Base-by-base conservation (phyloP, 2,888 invertebrate species). In the Flexamia atlantica region DNA sequence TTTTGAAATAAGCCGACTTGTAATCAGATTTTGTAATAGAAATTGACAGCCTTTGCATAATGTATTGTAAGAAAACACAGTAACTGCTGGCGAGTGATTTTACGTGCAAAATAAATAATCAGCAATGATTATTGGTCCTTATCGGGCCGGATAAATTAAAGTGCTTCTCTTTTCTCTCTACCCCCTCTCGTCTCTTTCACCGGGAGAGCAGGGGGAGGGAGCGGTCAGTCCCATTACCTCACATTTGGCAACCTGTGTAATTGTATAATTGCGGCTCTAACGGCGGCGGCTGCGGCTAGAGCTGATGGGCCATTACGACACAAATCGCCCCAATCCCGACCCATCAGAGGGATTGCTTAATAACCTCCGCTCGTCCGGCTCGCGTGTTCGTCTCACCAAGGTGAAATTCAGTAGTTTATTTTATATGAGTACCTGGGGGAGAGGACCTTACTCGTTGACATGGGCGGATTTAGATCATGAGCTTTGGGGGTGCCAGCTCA, bases 211-310 rank as follows among this genome's bases (percentile, higher is more conserved):
- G 7, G 23, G 23, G 7, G 57, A 23, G 57, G 23, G 57, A 23
- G 23, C 23, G 23, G 57, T 57, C 57, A 57, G 30, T 36, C 28
- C 68, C 17, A 68, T 68, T 36, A 68, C 32, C 30, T 32, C 68
- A 68, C 68, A 68, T 68, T 68, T 68, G 32, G 36, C 68, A 30
- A 68, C 68, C 30, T 68, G 57, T 68, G 68, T 68, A 68, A 68
- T 30, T 68, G 72, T 72, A 72, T 72, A 72, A 72, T 72, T 72
- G 72, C 40, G 30, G 64, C 30, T 64, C 28, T 64, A 64, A 64
- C 14, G 64, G 64, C 64, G 30, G 14, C 64, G 20, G 25, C 64
- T 12, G 1, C 20, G 23, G 53, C 53, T 53, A 53, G 46, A 57
- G 64, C 64, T 64, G 64, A 64, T 72, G 40, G 36, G 7, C 72